Base-by-base conservation (phyloP, 2,888 invertebrate species). In the Chrysina gloriosa region DNA sequence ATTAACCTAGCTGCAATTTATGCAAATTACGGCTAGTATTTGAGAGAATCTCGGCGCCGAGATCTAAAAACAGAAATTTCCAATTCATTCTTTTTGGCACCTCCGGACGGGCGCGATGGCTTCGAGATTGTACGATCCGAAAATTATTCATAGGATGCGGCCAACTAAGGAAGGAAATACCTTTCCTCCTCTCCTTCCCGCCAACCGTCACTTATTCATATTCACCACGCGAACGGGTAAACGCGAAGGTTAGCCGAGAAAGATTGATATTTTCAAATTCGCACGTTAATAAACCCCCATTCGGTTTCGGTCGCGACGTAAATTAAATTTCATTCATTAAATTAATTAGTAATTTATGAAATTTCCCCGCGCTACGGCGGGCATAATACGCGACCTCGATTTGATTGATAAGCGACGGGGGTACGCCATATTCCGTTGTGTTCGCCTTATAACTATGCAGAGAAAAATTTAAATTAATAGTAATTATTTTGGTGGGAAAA, bases 241-340 rank as follows among this genome's bases (percentile, higher is more conserved):
- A 7, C 5, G 23, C 19, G 19, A 16, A 23, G 25, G 52, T 14
- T 31, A 19, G 21, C 29, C 29, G 14, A 5, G 64, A 64, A 64
- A 64, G 64, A 64, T 64, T 64, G 64, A 50, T 64, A 64, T 64
- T 64, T 64, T 64, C 64, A 36, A 64, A 64, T 64, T 64, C 64
- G 25, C 48, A 50, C 14, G 50, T 64, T 64, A 50, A 64, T 64
- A 64, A 64, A 64, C 63, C 63, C 14, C 23, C 48, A n/a, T 52
- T 50, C 16, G 31, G 36, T 52, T 52, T 64, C 64, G 64, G 36
- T 64, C 50, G 36, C 34, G 50, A 64, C 58, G 58, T 66, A 66
- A 66, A 66, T 66, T 66, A 66, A 66, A 58, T 66, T 66, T 58
- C 47, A 66, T 66, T 66, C 66, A 66, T 66, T 66, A 66, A 66